These are phyloP conservation scores for Agapetus fuscipes DNA, from an alignment of 2,888 invertebrate genomes.

Conservation along the genomic window DNA sequence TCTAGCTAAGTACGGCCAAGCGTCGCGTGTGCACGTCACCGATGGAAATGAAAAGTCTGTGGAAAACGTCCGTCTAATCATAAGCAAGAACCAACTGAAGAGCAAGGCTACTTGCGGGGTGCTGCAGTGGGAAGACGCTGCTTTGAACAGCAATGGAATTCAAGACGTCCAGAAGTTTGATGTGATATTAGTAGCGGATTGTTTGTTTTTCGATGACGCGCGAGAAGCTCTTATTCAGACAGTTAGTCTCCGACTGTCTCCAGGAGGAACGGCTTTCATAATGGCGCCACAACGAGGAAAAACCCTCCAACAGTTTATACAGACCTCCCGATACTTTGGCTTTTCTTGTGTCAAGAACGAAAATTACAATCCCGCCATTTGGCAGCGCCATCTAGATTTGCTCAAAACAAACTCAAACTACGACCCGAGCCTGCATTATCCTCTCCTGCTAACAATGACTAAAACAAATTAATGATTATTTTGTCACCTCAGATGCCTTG, in stretches of 20 bases:
- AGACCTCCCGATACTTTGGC: slow-evolving; percentile 48
- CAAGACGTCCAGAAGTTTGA: slow-evolving; percentile 59
- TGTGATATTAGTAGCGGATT: slow-evolving; percentile 68
- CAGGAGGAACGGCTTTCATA: slow-evolving; percentile 55
- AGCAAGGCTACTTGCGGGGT: slow-evolving; percentile 27
- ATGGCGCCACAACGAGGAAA: slow-evolving; percentile 68
- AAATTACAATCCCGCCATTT: slow-evolving; percentile 55
- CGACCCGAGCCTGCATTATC: slow-evolving; percentile 63
- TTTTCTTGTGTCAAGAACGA: slow-evolving; percentile 47
- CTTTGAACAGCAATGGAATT: too few species aligned
- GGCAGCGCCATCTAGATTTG: slow-evolving; percentile 55
- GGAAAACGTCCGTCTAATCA: slow-evolving; percentile 58
- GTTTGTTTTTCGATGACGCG: slow-evolving; percentile 68
- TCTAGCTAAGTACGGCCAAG: slow-evolving; percentile 55
- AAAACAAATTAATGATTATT: slow-evolving; percentile 28
- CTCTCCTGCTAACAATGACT: slow-evolving; percentile 54
- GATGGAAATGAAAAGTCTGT: slow-evolving; percentile 72
- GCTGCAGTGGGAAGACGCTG: slow-evolving; percentile 44
- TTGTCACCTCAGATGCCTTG: slow-evolving; percentile 16
- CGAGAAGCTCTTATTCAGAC: slow-evolving; percentile 57
- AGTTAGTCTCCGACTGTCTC: slow-evolving; percentile 51
- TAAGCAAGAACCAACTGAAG: slow-evolving; percentile 53
- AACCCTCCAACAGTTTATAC: slow-evolving; percentile 59
- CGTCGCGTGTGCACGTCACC: slow-evolving; percentile 57
- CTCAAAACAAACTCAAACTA: slow-evolving; percentile 49